Evolutionary conservation across 2,888 invertebrate genomes (phyloP).

Genomic region (Eumerus sabulonum): DNA sequence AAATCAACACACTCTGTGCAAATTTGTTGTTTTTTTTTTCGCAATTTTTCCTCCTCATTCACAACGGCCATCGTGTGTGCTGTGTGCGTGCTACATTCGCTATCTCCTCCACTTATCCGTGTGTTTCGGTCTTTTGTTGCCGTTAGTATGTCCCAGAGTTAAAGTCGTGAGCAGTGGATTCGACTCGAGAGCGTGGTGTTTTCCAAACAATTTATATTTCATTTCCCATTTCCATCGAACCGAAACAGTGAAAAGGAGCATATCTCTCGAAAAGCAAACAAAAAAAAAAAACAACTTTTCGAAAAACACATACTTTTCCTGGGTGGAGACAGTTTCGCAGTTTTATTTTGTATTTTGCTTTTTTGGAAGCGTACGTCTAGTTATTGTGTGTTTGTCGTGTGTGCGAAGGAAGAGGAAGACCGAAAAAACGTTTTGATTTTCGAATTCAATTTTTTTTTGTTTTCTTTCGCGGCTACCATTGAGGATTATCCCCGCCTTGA

Average conservation of each 20-base stretch:
- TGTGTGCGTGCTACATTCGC: slow-evolving; percentile 47
- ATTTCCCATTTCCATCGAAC: slow-evolving; percentile 32
- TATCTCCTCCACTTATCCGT: slow-evolving; percentile 36
- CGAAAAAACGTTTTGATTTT: slow-evolving; percentile 22
- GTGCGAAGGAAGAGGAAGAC: slow-evolving; percentile 14
- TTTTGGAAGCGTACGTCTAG: too few relatives aligned
- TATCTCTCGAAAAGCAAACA: too few relatives aligned
- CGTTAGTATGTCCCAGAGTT: slow-evolving; percentile 68
- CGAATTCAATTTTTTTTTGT: slow-evolving; percentile 18
- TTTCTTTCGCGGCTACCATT: slow-evolving; percentile 20
- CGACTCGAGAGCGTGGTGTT: slow-evolving; percentile 41
- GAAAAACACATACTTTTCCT: too few relatives aligned
- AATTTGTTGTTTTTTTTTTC: neutral
- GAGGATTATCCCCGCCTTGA: slow-evolving; percentile 57
- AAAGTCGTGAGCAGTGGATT: slow-evolving; percentile 51
- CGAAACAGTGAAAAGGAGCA: slow-evolving; percentile 8
- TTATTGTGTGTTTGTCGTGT: slow-evolving; percentile 57
- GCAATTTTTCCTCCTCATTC: neutral
- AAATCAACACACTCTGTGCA: too few relatives aligned
- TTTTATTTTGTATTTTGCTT: too few relatives aligned
- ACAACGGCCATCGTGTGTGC: neutral
- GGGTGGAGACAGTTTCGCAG: too few relatives aligned
- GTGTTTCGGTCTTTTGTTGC: slow-evolving; percentile 67
- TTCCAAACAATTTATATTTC: slow-evolving; percentile 31
- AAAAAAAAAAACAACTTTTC: neutral